Evolutionary conservation across 1,140 invertebrate species (phyloP), one percentile per base, ranked within the genome.

Genomic region (Camponotus pennsylvanicus): DNA sequence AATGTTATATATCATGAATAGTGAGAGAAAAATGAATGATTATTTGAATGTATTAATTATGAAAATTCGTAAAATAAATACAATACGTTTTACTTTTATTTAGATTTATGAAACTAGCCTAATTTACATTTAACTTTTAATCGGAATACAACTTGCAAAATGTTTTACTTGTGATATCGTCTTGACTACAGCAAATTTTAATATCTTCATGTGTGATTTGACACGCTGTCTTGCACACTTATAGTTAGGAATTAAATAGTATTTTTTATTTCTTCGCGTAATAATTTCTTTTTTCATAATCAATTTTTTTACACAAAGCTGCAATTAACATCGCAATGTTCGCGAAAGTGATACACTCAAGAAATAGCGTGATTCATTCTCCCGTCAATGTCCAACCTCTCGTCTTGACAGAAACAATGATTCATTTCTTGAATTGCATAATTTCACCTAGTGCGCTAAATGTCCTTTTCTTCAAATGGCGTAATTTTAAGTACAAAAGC

Each of bases 401-500:
- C 18, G 18, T 42, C 63, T 37, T 2, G 37, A 6, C 40, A 71
- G 6, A 52, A 70, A 82, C 52, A 82, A 82, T 45, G 66, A 71
- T 21, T 57, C 6, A 45, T 80, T 40, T 40, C 15, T 49, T 71
- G 21, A 37, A 13, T 27, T 13, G 27, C n/a, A 42, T 32, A 70
- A 80, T 80, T 9, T n/a, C 21, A 55, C n/a, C 13, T 11, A 5
- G 7, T 37, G 32, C 52, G 1, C 32, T 8, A 59, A 59, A 59
- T 34, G 27, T 80, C 37, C 18, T 15, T 52, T 59, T 80, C 21
- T n/a, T 59, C 37, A 57, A 71, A 49, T 82, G 59, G 52, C 40
- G 37, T 27, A 59, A 71, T 27, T 82, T 71, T 59, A 71, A 82
- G 66, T 82, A 40, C 52, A 59, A 59, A 82, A 40, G 27, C 66